A percentile compares a stretch with the other conserved stretches of the same genome.
phyloP scores from a whole-genome alignment of 2,888 invertebrate genomes.

The Ctena decussata region DNA sequence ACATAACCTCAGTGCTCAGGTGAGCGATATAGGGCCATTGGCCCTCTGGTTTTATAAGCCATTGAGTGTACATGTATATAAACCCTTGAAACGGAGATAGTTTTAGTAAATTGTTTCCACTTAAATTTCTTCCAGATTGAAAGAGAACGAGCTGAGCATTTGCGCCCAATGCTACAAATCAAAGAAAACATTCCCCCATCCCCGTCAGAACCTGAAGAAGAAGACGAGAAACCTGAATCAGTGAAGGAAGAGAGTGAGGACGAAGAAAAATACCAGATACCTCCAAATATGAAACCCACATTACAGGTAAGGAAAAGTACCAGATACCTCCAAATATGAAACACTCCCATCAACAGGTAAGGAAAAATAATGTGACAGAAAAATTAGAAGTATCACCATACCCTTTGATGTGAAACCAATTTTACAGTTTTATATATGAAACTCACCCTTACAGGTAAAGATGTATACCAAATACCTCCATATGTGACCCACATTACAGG shows the following conservation, averaged over 20 bases:
- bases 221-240: conserved; percentile 60
- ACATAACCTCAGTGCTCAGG: too few relatives aligned
- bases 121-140: conserved; percentile 88
- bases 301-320: conserved; percentile 61
- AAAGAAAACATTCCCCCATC: conserved; percentile 69
- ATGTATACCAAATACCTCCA: too few relatives aligned
- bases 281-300: conserved; percentile 77
- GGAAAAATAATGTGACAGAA: too few relatives aligned
- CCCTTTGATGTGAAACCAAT: too few relatives aligned
- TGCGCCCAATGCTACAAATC: conserved; percentile 94
- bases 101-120: conserved; percentile 74
- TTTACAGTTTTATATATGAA: too few relatives aligned
- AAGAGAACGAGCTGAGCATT: conserved; percentile 93
- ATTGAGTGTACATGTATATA: too few relatives aligned
- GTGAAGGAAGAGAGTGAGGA: conserved; percentile 53
- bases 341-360: conserved; percentile 54
- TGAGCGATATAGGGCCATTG: too few relatives aligned
- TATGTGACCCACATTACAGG: too few relatives aligned
- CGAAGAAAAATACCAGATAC: conserved; percentile 54
- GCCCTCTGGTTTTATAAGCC: too few relatives aligned
- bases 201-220: conserved; percentile 61
- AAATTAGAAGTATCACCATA: too few relatives aligned
- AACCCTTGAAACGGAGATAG: conserved; percentile 87
- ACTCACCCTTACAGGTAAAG: too few relatives aligned
- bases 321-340: conserved; percentile 72